Conservation (phyloP, 1,140 invertebrate species). For the Bombus huntii region DNA sequence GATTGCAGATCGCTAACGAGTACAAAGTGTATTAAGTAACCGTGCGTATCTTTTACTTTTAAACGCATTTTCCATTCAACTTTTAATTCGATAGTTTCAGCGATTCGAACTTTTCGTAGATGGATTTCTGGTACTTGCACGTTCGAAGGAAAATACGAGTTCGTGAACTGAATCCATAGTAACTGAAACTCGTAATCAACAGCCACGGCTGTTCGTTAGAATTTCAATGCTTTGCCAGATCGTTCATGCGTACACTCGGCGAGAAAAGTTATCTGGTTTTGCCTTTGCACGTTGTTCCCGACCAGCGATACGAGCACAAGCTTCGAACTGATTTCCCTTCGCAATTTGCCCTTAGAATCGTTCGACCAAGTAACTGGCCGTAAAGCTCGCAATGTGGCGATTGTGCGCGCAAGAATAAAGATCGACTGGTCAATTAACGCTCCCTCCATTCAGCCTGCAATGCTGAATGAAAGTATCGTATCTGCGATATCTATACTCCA, state of each 20-base stretch:
- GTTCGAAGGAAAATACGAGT: not conserved
- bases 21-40: no score
- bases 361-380: not conserved
- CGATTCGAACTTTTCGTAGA: no score
- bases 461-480: constrained; percentile 6
- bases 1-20: no score
- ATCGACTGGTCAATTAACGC: constrained; percentile 2
- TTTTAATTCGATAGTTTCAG: no score
- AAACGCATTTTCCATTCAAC: no score
- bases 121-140: no score
- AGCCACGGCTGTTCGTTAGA: not conserved
- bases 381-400: not conserved
- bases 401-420: not conserved
- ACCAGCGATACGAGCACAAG: no score
- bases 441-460: not conserved
- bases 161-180: not conserved
- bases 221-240: not conserved
- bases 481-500: not conserved
- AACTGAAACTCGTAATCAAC: no score
- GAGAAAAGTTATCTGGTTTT: constrained; percentile 1
- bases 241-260: no score
- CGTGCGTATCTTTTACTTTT: no score
- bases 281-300: no score
- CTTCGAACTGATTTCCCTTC: not conserved
- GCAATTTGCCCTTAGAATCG: not conserved